Percentiles rank a stretch among this genome's conserved stretches.
These are phyloP conservation scores for Clytia hemisphaerica DNA, from an alignment of 30 jellyfish, hydroid and myxozoan genomes.

Conservation along the genomic window DNA sequence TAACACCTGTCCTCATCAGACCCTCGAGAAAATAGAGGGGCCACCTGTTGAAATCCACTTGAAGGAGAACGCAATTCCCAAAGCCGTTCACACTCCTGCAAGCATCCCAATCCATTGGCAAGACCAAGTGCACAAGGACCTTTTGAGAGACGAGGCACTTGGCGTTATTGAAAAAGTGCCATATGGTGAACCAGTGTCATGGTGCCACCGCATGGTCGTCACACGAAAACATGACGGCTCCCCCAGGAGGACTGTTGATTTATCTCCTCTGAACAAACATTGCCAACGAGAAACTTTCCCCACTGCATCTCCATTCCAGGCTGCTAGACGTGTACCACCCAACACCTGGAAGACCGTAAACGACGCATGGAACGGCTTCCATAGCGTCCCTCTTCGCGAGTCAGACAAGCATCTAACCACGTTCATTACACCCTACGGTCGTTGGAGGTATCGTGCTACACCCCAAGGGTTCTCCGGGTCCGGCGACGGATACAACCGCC, in stretches of 20 bases:
- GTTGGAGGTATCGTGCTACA: not conserved
- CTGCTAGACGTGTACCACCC: not conserved
- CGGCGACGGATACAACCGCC: slow-evolving; percentile 1
- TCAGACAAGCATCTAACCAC: not conserved
- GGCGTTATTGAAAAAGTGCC: not conserved
- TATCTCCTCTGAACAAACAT: not conserved
- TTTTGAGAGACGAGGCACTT: not conserved
- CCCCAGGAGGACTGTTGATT: slow-evolving; percentile 5
- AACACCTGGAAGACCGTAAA: no score
- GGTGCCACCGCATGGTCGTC: slow-evolving; percentile 2
- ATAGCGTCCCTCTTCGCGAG: not conserved
- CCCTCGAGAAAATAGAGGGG: no score
- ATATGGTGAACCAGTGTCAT: not conserved
- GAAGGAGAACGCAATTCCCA: not conserved
- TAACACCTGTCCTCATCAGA: slow-evolving; percentile 17
- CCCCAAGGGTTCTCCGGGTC: not conserved
- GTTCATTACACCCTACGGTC: not conserved
- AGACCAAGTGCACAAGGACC: no score
- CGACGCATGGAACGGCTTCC: slow-evolving; percentile 4
- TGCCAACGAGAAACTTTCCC: not conserved
- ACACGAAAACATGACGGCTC: no score
- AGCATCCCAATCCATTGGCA: not conserved
- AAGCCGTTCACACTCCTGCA: not conserved
- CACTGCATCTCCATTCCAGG: slow-evolving; percentile 5
- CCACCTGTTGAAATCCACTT: not conserved